Evolutionary conservation across 1,140 invertebrate species (phyloP).

Genomic region (Ceratitis capitata): DNA sequence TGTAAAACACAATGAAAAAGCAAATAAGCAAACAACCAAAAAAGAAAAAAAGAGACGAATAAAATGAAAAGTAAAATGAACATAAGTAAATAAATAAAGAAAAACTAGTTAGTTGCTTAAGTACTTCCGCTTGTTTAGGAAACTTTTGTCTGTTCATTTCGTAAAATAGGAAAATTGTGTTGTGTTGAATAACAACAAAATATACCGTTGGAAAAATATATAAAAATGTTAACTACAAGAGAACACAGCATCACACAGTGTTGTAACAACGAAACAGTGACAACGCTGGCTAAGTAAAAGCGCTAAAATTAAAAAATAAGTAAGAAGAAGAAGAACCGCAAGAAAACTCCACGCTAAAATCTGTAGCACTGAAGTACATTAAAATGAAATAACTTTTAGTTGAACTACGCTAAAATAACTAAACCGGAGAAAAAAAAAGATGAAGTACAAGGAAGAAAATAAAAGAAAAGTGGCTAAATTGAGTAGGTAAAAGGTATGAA

Average conservation of each 20-base stretch:
- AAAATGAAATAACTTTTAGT: background rate
- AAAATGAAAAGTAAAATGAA: slow-evolving; percentile 34
- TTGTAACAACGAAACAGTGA: background rate
- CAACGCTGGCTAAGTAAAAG: background rate
- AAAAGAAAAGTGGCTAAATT: background rate
- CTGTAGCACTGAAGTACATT: background rate
- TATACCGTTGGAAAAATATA: background rate
- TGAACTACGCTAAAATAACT: background rate
- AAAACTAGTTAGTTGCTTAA: slow-evolving; percentile 36
- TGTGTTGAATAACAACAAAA: background rate
- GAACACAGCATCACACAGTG: background rate
- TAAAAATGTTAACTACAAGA: background rate
- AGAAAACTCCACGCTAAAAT: background rate
- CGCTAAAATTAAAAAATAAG: background rate
- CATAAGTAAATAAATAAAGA: background rate
- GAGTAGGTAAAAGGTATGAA: background rate
- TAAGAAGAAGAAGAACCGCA: background rate
- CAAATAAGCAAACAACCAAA: background rate
- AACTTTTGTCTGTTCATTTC: slow-evolving; percentile 33
- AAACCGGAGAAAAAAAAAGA: background rate
- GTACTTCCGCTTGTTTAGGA: slow-evolving; percentile 34
- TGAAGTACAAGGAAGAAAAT: background rate
- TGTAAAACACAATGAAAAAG: background rate
- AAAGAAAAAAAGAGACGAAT: background rate
- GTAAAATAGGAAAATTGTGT: background rate